These are phyloP conservation scores for Tetropium fuscum DNA, from an alignment of 2,888 invertebrate species.

Conservation along the genomic window DNA sequence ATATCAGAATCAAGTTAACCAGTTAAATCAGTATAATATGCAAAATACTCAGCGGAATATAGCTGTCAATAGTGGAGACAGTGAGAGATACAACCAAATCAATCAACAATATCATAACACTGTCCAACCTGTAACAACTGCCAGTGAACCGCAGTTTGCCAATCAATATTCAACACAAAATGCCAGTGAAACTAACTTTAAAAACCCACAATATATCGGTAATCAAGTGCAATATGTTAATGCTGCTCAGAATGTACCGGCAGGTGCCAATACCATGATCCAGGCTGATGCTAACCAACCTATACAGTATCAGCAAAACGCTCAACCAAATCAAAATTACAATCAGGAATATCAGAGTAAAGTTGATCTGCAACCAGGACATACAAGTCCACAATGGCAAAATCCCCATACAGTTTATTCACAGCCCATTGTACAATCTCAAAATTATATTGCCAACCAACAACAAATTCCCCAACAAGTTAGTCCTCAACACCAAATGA, in stretches of 20 bases:
- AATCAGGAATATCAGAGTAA: not conserved
- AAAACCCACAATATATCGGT: no score
- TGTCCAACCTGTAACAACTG: conserved; percentile 8
- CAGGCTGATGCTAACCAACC: not conserved
- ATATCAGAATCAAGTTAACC: conserved; percentile 19
- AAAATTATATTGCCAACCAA: not conserved
- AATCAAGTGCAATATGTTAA: no score
- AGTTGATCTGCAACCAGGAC: not conserved
- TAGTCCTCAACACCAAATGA: not conserved
- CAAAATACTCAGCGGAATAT: not conserved
- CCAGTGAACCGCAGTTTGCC: no score
- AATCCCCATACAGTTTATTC: conserved; percentile 6
- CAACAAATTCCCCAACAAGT: not conserved
- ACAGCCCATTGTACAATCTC: not conserved
- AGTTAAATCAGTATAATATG: conserved; percentile 5
- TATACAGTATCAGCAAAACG: not conserved
- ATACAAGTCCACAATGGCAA: not conserved
- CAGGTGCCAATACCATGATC: no score
- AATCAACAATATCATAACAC: not conserved
- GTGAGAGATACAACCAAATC: not conserved
- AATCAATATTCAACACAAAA: not conserved
- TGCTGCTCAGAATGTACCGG: no score
- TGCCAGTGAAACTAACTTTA: no score
- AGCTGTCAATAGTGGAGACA: not conserved
- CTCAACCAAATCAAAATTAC: not conserved